Percentiles rank a stretch among this genome's conserved stretches.
phyloP scores from a whole-genome alignment of 2,113 vertebrate species.

The Rissa tridactyla region DNA sequence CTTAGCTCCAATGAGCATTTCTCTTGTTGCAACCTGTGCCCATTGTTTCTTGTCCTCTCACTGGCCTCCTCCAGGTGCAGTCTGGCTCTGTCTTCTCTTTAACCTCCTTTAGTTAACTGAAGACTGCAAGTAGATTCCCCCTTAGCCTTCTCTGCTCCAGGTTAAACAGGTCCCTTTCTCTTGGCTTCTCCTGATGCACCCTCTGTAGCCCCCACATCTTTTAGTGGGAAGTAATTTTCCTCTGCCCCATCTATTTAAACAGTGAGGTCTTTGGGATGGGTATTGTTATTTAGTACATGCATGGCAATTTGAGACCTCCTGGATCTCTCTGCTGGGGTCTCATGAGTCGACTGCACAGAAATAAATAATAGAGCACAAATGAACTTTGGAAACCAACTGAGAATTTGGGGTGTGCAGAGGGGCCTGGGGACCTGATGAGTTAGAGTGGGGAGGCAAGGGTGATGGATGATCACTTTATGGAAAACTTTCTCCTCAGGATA shows the following conservation, averaged over 20 bases:
- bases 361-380: not conserved
- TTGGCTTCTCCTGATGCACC: not conserved
- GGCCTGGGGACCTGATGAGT: not conserved
- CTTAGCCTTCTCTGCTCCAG: not conserved
- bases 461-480: not conserved
- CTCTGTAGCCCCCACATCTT: not conserved
- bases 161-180: not conserved
- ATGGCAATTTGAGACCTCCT: not conserved
- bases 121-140: not conserved
- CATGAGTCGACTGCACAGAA: not conserved
- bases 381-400: not conserved
- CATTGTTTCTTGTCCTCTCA: not conserved
- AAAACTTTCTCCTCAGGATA: not conserved
- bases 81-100: not conserved
- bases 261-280: not conserved
- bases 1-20: not conserved
- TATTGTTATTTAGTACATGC: not conserved
- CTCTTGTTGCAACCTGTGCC: not conserved
- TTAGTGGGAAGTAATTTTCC: not conserved
- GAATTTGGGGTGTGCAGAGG: not conserved
- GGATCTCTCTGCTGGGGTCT: not conserved
- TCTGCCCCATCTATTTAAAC: not conserved
- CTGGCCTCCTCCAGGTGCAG: not conserved
- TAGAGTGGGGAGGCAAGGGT: not conserved
- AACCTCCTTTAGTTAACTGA: not conserved